These are phyloP conservation scores for Crotalus horridus DNA, from an alignment of 2,113 vertebrate species.

Conservation along the genomic window DNA sequence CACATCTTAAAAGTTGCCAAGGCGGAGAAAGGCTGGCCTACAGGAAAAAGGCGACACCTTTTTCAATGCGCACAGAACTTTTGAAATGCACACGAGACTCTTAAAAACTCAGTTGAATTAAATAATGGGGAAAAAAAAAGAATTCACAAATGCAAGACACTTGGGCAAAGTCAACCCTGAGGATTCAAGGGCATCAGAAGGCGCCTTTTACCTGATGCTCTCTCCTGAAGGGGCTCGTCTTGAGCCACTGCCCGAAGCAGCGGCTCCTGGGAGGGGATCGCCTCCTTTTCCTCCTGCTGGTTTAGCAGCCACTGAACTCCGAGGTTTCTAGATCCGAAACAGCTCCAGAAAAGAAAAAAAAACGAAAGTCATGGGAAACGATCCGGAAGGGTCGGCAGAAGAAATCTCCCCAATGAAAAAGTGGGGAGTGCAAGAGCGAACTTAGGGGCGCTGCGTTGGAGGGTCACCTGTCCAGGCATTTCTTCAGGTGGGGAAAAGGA, in stretches of 20 bases:
- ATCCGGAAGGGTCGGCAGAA: background rate
- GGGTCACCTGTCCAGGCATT: background rate
- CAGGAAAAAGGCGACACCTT: too few relatives aligned
- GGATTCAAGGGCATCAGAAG: background rate
- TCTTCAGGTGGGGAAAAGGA: too few relatives aligned
- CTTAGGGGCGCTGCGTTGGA: background rate
- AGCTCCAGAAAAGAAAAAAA: too few relatives aligned
- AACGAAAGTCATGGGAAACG: too few relatives aligned
- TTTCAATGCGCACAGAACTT: background rate
- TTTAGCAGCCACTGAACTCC: background rate
- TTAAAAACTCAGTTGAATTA: accelerated
- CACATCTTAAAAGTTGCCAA: too few relatives aligned
- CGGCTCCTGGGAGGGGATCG: background rate
- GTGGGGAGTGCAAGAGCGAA: background rate
- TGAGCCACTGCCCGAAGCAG: background rate
- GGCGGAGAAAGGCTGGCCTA: too few relatives aligned
- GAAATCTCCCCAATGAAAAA: background rate
- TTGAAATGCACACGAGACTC: background rate
- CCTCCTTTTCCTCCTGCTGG: background rate
- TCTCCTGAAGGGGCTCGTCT: background rate
- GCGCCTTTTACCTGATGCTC: background rate
- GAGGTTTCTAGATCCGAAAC: background rate
- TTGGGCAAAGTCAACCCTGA: too few relatives aligned
- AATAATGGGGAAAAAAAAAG: accelerated
- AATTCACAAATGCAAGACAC: background rate